Base-by-base conservation (phyloP, 2,797 vertebrate genomes). In the Gambusia yucatana region DNA sequence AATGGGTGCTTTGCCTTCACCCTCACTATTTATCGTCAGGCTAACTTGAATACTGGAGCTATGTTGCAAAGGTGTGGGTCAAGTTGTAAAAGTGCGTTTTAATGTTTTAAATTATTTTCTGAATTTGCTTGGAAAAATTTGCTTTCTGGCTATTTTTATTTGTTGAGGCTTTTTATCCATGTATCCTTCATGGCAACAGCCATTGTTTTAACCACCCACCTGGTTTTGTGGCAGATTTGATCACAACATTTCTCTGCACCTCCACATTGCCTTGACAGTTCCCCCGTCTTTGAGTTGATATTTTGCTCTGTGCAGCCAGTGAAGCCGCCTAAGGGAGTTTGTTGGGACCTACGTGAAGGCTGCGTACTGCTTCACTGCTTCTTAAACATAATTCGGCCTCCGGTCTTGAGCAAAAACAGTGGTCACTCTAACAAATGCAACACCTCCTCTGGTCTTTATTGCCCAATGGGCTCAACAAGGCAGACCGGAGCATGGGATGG, bases 221-320 rank as follows among this genome's bases (percentile, higher is more conserved):
- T 13, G 63, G 4, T 72, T 73, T 22, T 52, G 1, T 39, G 10
- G 9, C 52, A 33, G 30, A 69, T 81, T 55, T 79, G 50, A 74
- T 14, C 50, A 61, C 67, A 41, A 82, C 52, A 72, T 77, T 55
- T 79, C 48, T 36, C 55, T 13, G 33, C 16, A 75, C 39, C 61
- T 74, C 41, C 10, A 36, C 50, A 41, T 70, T 72, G 76, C 28
- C 16, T 79, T 81, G 47, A 73, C 43, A 10, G 3, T 70, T 17
- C 85, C 88, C 61, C 52, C 59, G 67, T 82, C 78, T 77, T 86
- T 86, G 28, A 83, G 84, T 85, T 84, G 85, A 82, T 89, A 75
- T 86, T 93, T 90, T 92, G 75, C 82, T 82, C 50, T 78, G 83
- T 88, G 87, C 85, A 72, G 63, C 86, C 89, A 55, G 72, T 91